Evolutionary conservation across 2,888 invertebrate species (phyloP).

Genomic region (Hetaerina titia): DNA sequence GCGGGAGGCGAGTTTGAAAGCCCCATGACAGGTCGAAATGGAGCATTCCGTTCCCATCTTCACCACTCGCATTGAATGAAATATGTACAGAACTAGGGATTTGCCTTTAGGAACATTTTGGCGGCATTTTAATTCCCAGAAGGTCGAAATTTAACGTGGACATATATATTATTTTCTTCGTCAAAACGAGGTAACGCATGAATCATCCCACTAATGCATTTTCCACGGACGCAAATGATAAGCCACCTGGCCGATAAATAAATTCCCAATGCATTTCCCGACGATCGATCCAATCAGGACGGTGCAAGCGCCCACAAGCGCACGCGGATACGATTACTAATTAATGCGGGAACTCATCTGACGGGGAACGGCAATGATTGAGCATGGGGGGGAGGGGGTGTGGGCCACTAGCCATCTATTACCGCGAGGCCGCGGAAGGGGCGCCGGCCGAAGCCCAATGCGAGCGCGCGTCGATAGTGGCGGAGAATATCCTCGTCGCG

Average conservation of each 20-base stretch:
- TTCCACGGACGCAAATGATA: background rate
- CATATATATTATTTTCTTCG: background rate
- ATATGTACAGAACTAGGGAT: background rate
- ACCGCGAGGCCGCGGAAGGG: background rate
- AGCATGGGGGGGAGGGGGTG: background rate
- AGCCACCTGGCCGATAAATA: constrained; percentile 8
- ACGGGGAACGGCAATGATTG: background rate
- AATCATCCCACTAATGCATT: constrained; percentile 19
- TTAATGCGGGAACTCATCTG: constrained; percentile 18
- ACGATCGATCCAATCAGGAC: background rate
- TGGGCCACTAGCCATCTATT: background rate
- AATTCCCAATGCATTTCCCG: background rate
- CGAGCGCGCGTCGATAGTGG: background rate
- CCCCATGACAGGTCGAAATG: background rate
- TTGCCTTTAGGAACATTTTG: background rate
- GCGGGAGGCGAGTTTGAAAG: background rate
- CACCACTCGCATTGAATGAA: background rate
- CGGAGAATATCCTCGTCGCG: background rate
- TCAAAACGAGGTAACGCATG: background rate
- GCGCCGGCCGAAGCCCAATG: background rate
- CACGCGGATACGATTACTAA: background rate
- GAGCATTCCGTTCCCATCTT: background rate
- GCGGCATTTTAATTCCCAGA: background rate
- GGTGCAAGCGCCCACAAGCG: background rate
- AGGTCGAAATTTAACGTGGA: background rate